Conservation (phyloP, 2,888 invertebrate species). For the Drosophila sordidula region DNA sequence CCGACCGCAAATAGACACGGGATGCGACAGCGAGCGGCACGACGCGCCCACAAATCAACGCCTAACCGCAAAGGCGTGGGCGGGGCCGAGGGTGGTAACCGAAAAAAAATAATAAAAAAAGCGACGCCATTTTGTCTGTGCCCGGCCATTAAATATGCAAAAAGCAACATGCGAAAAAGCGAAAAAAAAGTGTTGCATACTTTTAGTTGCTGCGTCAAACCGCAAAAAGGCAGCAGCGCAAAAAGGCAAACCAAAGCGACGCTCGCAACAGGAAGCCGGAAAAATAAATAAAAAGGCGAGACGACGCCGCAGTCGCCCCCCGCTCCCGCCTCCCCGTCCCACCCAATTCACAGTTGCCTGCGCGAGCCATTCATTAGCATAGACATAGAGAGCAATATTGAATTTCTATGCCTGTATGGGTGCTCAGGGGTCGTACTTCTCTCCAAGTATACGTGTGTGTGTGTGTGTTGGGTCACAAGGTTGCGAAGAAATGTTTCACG, state of each 20-base stretch:
- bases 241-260: conserved; percentile 27
- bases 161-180: conserved; percentile 73
- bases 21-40: conserved; percentile 43
- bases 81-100: background rate
- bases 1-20: conserved; percentile 74
- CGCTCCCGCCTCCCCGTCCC: background rate
- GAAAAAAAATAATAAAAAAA: conserved; percentile 33
- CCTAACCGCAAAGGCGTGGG: conserved; percentile 62
- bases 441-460: conserved; percentile 7
- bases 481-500: conserved; percentile 73
- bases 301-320: conserved; percentile 20
- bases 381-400: conserved; percentile 75
- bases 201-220: conserved; percentile 77
- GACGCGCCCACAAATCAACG: conserved; percentile 75
- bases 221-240: conserved; percentile 66
- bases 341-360: conserved; percentile 18
- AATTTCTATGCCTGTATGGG: conserved; percentile 67
- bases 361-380: conserved; percentile 74
- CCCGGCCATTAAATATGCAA: conserved; percentile 75
- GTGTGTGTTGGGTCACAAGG: conserved; percentile 62
- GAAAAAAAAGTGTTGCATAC: conserved; percentile 75
- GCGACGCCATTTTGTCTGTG: conserved; percentile 75
- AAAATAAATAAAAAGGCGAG: conserved; percentile 72
- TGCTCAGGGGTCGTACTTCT: conserved; percentile 9
- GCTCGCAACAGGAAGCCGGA: conserved; percentile 73